Base-by-base conservation (phyloP, 2,113 vertebrate genomes). In the Potamarius usumacintae region DNA sequence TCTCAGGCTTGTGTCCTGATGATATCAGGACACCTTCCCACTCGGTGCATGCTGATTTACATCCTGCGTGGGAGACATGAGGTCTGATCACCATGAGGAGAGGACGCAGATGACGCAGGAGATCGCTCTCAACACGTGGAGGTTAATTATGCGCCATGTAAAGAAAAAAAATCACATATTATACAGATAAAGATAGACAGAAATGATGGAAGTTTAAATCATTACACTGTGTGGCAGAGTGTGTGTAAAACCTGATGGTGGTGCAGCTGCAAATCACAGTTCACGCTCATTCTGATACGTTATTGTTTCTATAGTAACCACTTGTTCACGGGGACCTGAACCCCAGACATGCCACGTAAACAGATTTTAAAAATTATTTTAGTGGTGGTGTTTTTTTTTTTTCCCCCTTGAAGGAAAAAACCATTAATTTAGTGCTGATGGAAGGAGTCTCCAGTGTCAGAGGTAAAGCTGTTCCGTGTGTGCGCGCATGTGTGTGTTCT, bases 381-480 rank as follows among this genome's bases (percentile, higher is more conserved):
- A 6, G 15, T 15, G 65, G 11, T 27, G 27, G 42, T 1, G 5
- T 42, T 48, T n/a, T n/a, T n/a, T 48, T 48, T 74, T 1, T 42
- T 2, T 42, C 34, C 34, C 34, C 34, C 0, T 50, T 74, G 10
- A 53, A 25, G 48, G 22, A 22, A 10, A 18, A 53, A 52, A 50
- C 7, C 22, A 27, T 77, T 53, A 14, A 14, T 55, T 27, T 18
- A 2, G 50, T 7, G 27, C 8, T 57, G 34, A 58, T 11, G 27
- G n/a, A 58, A 58, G 78, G 55, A 80, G 78, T 80, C 78, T 80
- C 78, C 78, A 80, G 78, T 80, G 27, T 78, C 48, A 78, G 42
- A 50, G 72, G 22, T 53, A n/a, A 53, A 79, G 53, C n/a, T 79
- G 25, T 79, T n/a, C 14, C 0, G 0, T 80, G 27, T 30, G 77